Evolutionary conservation across 2,113 vertebrate species (phyloP), one percentile per base, ranked within the genome.

Genomic region (Chionis minor): DNA sequence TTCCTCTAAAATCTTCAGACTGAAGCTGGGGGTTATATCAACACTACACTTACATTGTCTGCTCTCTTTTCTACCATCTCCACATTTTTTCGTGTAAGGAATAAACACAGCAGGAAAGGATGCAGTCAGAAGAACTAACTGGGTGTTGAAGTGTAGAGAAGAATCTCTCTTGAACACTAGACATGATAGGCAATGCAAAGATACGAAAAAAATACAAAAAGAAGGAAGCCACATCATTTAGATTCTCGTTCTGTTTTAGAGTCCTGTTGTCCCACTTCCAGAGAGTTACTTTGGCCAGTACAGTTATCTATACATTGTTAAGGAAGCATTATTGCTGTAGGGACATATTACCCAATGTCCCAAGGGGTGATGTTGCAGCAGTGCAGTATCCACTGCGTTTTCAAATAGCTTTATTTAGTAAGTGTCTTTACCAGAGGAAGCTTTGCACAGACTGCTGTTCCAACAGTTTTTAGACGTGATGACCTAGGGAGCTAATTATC

Each of bases 401-500:
- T 88, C 22, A 0, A 94, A 94, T 7, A 51, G 26, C 24, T 81
- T 85, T 67, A 38, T 69, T 91, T 69, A 89, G 19, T 71, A 86
- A 67, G 15, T 86, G 54, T 96, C 45, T 96, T 87, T 62, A 85
- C 32, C 54, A 83, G 42, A 65, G 22, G 30, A 85, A 74, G 49
- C 73, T 86, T 92, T 33, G 70, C 55, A 65, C 26, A 92, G 47
- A 24, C 40, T 92, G 79, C 61, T 90, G 62, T 55, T 94, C 92
- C 90, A 92, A 65, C 65, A 63, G 10, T 72, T 93, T 84, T 70
- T 84, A 85, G 47, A 71, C 18, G 59, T 10, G 24, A 80, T 82
- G 84, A 88, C 40, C 79, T 70, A 82, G 63, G 35, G 86, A 97
- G 69, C 5, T 97, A 95, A 96, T 94, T 88, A 88, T 74, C 35